Evolutionary conservation across 2,888 invertebrate genomes (phyloP), one percentile per base, ranked within the genome.

Genomic region (Priocnemis perturbator): DNA sequence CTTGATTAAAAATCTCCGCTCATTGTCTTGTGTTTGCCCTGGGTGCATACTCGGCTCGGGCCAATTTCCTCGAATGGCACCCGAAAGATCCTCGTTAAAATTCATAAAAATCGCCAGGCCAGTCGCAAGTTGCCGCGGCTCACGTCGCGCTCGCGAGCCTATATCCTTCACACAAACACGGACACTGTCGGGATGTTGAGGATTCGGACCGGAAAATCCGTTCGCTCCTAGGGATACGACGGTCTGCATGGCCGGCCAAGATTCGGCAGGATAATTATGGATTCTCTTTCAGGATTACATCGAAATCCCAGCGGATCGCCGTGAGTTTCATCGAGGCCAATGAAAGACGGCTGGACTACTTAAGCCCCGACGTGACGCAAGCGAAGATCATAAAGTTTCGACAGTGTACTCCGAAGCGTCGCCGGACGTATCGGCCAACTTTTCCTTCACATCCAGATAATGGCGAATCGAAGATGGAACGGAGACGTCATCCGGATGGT

Each of bases 11-110:
- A 86, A 86, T 83, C 87, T 83, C 78, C 78, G 69, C 82, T 85
- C 86, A 87, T 87, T 87, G 86, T 88, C 87, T 86, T 84, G 79
- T 85, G 85, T 87, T 87, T 87, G 85, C 86, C 80, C 81, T 79
- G 78, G 85, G 84, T 84, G 83, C 86, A 84, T 82, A 76, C 77
- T 80, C 72, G 80, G 79, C 83, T 73, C 85, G 60, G 80, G 84
- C 83, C 85, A 87, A 86, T 87, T 86, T 80, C 79, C 76, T 81
- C 76, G 77, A 76, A 81, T 76, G 67, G 63, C 19, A 47, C 26
- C 26, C 50, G 69, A 52, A 73, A 66, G 61, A 60, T 44, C 67
- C 81, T 83, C 85, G 78, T 84, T 86, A 83, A 84, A 84, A 85
- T 85, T 83, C 78, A 85, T 83, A 80, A 82, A 79, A 83, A 81